Base-by-base conservation (phyloP, 1,140 invertebrate species). In the Drosophila persimilis region DNA sequence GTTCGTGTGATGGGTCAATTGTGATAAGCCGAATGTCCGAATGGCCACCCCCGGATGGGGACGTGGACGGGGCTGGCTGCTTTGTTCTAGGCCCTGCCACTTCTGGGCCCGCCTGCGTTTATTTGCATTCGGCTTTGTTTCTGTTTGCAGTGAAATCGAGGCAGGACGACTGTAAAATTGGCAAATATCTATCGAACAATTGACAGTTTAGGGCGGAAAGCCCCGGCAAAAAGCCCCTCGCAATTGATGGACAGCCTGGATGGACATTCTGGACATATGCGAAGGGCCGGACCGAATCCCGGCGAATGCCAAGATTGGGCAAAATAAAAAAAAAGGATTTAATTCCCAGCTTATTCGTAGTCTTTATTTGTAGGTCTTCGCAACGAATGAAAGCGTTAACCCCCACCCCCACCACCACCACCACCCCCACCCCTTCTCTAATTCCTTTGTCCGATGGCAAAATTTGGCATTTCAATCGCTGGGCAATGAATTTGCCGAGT, bases 61-160 rank as follows among this genome's bases (percentile, higher is more conserved):
- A 60, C 15, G 15, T 15, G 15, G 15, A 15, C 15, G 15, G 15
- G 24, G 24, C 57, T 52, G 71, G 70, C 67, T 81, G 70, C 81
- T 78, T 86, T 86, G 83, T 86, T 86, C 73, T 86, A 86, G 83
- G 83, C 81, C 64, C 35, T 39, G 35, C 35, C 84, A 58, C 55
- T 61, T 67, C 50, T 64, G 64, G 43, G 43, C 22, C 64, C 24
- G 24, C 24, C 64, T 60, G 64, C 80, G 84, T 88, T 85, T 86
- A 88, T 88, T 88, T 88, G 83, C 83, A 88, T 88, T 88, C 55
- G 72, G 60, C 70, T 56, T 77, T 86, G 83, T 88, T 88, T 89
- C 75, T 88, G 64, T 88, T 88, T 88, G 84, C 79, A 89, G 53
- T 83, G 84, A 88, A 88, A 86, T 86, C 84, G 81, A 83, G 67